Conservation (phyloP, 1,140 invertebrate species). For the Drosophila auraria region DNA sequence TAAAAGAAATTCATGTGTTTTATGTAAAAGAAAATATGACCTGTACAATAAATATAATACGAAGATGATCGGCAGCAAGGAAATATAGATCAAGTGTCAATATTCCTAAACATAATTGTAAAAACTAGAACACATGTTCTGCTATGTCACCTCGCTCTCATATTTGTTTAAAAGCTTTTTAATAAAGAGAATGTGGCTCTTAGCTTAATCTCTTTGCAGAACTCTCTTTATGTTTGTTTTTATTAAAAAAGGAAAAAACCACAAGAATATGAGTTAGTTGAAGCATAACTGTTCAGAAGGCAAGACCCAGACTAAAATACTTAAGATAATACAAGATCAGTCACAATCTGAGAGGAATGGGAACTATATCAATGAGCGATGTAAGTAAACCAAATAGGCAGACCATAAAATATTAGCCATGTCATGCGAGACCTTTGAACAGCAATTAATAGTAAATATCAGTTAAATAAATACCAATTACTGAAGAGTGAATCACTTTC, state of each 20-base stretch:
- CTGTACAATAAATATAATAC: background rate
- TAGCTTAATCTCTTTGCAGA: background rate
- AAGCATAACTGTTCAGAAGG: background rate
- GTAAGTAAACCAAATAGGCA: conserved; percentile 38
- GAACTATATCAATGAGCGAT: conserved; percentile 54
- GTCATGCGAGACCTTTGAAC: conserved; percentile 7
- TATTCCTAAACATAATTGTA: background rate
- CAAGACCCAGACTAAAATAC: background rate
- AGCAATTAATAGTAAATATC: background rate
- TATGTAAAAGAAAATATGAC: background rate
- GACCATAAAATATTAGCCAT: background rate
- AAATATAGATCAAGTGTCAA: no score
- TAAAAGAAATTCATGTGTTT: background rate
- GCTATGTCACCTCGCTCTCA: background rate
- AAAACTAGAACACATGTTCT: background rate
- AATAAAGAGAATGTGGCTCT: background rate
- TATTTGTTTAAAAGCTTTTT: conserved; percentile 1
- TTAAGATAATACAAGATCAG: background rate
- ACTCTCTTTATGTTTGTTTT: background rate
- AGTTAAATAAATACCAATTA: background rate
- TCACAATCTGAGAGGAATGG: conserved; percentile 39
- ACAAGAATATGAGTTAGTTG: background rate
- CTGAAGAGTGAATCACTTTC: no score
- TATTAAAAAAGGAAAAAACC: background rate
- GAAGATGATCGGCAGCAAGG: background rate